Base-by-base conservation (phyloP, 2,113 vertebrate genomes). In the Alosa alosa region DNA sequence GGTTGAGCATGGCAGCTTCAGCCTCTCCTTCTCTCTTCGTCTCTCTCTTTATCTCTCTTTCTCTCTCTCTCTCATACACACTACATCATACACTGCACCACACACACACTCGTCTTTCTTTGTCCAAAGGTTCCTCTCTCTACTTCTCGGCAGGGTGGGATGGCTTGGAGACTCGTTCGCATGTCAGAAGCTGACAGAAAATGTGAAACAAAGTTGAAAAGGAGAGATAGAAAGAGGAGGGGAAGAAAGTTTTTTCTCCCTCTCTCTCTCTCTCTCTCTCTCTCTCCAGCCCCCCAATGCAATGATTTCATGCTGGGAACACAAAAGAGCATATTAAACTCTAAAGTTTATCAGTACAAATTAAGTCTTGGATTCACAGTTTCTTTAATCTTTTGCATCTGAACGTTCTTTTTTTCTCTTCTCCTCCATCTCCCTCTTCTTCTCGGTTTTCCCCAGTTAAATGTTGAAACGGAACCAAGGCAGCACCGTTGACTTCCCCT, bases 341-440 rank as follows among this genome's bases (percentile, higher is more conserved):
- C 94, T 95, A 96, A 98, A 97, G 97, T 99, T 98, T 98, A 98
- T 99, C 97, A 97, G 97, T 96, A 97, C 96, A 97, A 97, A 98
- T 99, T 95, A 99, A 96, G 96, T 95, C 96, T 94, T 94, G 97
- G 95, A 96, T 97, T 97, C 95, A 92, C 96, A 95, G 96, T 96
- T 96, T 96, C 97, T 99, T 99, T 98, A 98, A 99, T 99, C 97
- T 98, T 97, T 95, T 90, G 95, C 97, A 97, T 98, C 97, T 97
- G 96, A 97, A 97, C 94, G 17, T 92, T 97, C 94, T 96, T 96
- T 82, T 75, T 55, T 45, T 3, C 81, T 52, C 46, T 83, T 82
- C 13, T 90, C 88, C 83, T 87, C 94, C 95, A 95, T 92, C 96
- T 95, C 96, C 96, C 83, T 87, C 94, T 95, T 95, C 92, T 96